Base-by-base conservation (phyloP, 2,888 invertebrate species). In the Leptopilina drosophilae region DNA sequence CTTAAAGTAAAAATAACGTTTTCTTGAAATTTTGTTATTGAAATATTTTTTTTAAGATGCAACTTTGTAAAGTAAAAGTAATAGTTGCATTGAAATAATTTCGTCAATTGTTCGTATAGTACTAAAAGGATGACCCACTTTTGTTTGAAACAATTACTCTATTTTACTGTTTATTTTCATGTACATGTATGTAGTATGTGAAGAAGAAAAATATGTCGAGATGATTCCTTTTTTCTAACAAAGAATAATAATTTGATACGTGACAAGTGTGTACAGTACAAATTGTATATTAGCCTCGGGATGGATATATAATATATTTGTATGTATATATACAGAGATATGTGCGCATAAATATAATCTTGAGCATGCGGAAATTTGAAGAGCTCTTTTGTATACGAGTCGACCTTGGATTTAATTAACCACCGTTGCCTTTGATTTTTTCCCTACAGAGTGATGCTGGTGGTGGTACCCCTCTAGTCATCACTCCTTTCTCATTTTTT, bases 321-420 rank as follows among this genome's bases (percentile, higher is more conserved):
- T 62, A 14, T 49, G 11, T 49, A 49, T 9, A 11, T 49, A 49
- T 5, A 33, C 4, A 33, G 42, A 42, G 42, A 42, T 42, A 8
- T 49, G 49, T 49, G 49, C 6, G 14, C 33, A 33, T 64, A 64
- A 64, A 64, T 20, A 64, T 14, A 64, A 64, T 64, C 64, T 64
- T 40, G 33, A 14, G 64, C 26, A 49, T 64, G 40, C 64, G 26
- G 64, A 26, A 33, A 20, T 33, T 64, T 64, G 12, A 40, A 64
- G 64, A 33, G 64, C 64, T 62, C 65, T 66, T 33, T 66, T 66
- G 42, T 66, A 42, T 15, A 49, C 12, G 49, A 66, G 42, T 42
- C 15, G 66, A 15, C 66, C 66, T 46, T 66, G 66, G 14, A 64
- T 64, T 64, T 64, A 64, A 64, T 64, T 64, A 64, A 64, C 26